Conservation (phyloP, 2,113 vertebrate genomes). For the Paedocypris sp. region DNA sequence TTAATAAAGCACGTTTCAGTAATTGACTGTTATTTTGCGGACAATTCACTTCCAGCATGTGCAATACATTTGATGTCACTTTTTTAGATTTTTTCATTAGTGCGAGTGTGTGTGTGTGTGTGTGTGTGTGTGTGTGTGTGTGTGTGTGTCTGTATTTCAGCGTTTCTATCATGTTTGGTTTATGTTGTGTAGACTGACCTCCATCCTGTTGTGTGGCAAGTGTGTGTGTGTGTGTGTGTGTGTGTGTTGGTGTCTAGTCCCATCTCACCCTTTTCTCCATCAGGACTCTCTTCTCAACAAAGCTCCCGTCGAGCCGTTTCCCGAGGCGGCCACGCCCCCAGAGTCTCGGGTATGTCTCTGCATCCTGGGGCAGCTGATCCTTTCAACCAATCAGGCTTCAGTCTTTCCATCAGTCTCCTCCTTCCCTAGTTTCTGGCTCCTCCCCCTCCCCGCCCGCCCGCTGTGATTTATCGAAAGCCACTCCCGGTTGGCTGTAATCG, state of each 20-base stretch:
- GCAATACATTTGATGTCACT: no score
- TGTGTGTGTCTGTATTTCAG: slow-evolving; percentile 18
- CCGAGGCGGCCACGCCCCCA: slow-evolving; percentile 65
- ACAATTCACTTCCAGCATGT: no score
- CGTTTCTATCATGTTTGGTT: slow-evolving; percentile 43
- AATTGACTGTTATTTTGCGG: no score
- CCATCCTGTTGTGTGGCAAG: no score
- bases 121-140: slow-evolving; percentile 30
- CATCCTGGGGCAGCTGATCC: slow-evolving; percentile 36
- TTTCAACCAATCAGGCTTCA: slow-evolving; percentile 34
- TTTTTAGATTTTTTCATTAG: neutral
- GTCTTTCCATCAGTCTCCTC: slow-evolving; percentile 15
- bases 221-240: slow-evolving; percentile 23
- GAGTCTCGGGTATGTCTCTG: slow-evolving; percentile 72
- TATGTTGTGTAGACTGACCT: no score
- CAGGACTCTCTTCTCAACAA: slow-evolving; percentile 71
- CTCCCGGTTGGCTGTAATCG: neutral
- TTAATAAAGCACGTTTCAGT: no score
- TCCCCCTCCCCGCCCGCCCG: slow-evolving; percentile 22
- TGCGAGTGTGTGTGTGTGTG: neutral
- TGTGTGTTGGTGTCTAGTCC: slow-evolving; percentile 44
- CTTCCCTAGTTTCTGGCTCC: slow-evolving; percentile 35
- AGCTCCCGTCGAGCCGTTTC: slow-evolving; percentile 66
- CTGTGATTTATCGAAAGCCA: slow-evolving; percentile 7
- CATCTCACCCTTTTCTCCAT: slow-evolving; percentile 72